Evolutionary conservation across 1,140 invertebrate species (phyloP).

Genomic region (Drosophila subobscura): DNA sequence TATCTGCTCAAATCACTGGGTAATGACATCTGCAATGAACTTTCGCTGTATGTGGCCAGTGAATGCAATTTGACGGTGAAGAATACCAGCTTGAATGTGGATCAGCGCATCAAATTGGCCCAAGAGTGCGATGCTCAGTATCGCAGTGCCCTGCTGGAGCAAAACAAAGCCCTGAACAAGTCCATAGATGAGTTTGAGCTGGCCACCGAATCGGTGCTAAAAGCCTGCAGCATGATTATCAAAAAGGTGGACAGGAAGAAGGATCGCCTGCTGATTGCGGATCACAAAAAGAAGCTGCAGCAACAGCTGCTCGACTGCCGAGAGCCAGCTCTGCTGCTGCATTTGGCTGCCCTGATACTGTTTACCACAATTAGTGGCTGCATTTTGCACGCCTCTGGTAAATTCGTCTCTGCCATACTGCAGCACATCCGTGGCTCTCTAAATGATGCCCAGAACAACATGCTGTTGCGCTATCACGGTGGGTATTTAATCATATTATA

Average conservation of each 20-base stretch:
- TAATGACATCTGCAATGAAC: constrained; percentile 91
- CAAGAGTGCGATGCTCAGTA: constrained; percentile 86
- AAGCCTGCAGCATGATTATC: constrained; percentile 91
- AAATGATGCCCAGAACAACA: constrained; percentile 86
- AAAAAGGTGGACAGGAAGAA: constrained; percentile 95
- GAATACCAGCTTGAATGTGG: constrained; percentile 86
- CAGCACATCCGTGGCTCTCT: constrained; percentile 89
- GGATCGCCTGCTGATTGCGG: constrained; percentile 90
- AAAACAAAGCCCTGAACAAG: constrained; percentile 87
- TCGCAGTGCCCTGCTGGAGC: constrained; percentile 85
- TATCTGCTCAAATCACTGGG: constrained; percentile 93
- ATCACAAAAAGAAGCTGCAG: constrained; percentile 91
- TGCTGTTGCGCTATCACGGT: constrained; percentile 92
- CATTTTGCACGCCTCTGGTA: constrained; percentile 95
- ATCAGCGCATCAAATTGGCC: constrained; percentile 88
- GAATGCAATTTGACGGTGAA: constrained; percentile 87
- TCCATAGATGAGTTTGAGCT: constrained; percentile 91
- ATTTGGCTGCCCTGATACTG: constrained; percentile 91
- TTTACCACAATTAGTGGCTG: constrained; percentile 92
- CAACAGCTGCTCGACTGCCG: constrained; percentile 89
- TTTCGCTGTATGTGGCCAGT: constrained; percentile 88
- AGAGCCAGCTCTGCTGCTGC: constrained; percentile 93
- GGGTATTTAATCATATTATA: constrained; percentile 6
- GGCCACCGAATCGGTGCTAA: constrained; percentile 88
- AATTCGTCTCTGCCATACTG: constrained; percentile 93